A percentile compares a stretch with the other conserved stretches of the same genome.
phyloP scores from a whole-genome alignment of 2,797 vertebrate species.

The Tenualosa thibaudeaui region DNA sequence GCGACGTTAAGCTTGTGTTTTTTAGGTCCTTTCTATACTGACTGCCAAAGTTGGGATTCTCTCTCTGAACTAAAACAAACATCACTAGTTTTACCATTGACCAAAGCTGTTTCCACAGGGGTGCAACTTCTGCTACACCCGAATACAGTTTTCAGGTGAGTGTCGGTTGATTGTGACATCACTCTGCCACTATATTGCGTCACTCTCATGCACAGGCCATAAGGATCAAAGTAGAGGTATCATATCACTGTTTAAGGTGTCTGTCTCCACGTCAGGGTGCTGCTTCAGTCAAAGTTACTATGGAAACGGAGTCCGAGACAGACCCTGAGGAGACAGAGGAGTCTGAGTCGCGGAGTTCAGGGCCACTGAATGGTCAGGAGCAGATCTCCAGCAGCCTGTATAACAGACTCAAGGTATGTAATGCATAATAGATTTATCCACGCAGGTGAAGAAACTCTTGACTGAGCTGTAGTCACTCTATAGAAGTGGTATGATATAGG shows the following conservation, averaged over 20 bases:
- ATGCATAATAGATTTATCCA: conserved; percentile 28
- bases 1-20: too few relatives aligned
- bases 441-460: background rate
- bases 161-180: background rate
- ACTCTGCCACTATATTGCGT: background rate
- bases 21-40: background rate
- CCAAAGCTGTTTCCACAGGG: background rate
- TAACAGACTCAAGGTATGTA: conserved; percentile 58
- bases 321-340: conserved; percentile 52
- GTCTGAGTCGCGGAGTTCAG: conserved; percentile 44
- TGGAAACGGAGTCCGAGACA: conserved; percentile 66
- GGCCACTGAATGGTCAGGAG: conserved; percentile 46
- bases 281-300: conserved; percentile 63
- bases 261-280: conserved; percentile 56
- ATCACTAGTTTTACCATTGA: background rate
- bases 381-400: conserved; percentile 53
- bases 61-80: background rate
- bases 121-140: background rate
- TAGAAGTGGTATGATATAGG: background rate
- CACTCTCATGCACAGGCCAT: background rate
- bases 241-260: background rate
- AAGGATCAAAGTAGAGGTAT: too few relatives aligned
- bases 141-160: conserved; percentile 61
- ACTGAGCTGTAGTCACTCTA: background rate
- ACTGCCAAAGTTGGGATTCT: background rate